Evolutionary conservation across 2,113 vertebrate genomes (phyloP).

Genomic region (Gallinago jamesoni): DNA sequence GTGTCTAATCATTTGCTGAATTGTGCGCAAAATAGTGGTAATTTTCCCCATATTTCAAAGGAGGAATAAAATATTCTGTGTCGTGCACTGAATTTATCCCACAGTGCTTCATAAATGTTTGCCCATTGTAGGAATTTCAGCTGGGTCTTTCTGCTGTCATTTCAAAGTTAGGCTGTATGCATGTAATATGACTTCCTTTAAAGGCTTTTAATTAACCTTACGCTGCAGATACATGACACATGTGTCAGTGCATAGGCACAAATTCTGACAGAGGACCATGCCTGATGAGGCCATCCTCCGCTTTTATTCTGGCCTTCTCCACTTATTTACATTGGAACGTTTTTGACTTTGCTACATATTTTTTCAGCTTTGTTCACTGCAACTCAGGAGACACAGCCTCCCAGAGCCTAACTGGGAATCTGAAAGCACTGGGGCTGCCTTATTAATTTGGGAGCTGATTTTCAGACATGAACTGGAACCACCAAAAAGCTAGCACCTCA

Average conservation of each 20-base stretch:
- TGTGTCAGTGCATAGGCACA: not conserved
- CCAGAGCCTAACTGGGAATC: not conserved
- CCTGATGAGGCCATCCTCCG: not conserved
- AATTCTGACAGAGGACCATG: not conserved
- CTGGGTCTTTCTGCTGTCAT: not conserved
- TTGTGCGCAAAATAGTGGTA: not conserved
- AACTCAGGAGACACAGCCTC: not conserved
- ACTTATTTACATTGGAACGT: not conserved
- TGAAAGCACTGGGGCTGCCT: not conserved
- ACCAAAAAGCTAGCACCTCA: not conserved
- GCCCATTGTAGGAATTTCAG: not conserved
- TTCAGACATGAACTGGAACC: not conserved
- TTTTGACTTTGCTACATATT: not conserved
- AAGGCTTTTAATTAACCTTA: not conserved
- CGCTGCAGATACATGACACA: not conserved
- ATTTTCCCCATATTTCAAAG: not conserved
- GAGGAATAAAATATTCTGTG: not conserved
- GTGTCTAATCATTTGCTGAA: not conserved
- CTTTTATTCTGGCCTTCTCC: not conserved
- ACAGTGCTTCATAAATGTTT: not conserved
- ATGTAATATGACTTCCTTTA: not conserved
- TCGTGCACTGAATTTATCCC: not conserved
- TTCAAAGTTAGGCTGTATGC: not conserved
- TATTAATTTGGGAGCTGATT: not conserved
- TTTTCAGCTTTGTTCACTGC: not conserved